Base-by-base conservation (phyloP, 2,113 vertebrate genomes). In the Anser brachyrhynchus region DNA sequence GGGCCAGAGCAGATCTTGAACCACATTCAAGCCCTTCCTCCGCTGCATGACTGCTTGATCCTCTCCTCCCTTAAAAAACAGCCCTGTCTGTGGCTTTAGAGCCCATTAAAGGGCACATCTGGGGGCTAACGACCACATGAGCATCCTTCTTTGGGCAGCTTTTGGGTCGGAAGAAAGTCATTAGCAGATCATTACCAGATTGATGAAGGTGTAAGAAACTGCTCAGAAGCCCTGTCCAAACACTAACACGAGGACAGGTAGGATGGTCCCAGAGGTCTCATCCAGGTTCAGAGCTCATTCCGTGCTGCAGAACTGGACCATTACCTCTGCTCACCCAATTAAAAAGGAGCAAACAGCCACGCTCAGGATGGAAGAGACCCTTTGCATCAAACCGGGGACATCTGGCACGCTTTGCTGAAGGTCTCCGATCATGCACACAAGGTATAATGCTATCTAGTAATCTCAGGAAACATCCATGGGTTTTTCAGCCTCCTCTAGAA, bases 401-500 rank as follows among this genome's bases (percentile, higher is more conserved):
- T 88, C 72, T 90, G 91, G 79, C 93, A 94, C 0, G 5, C 64
- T 95, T 55, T 44, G 49, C 81, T 54, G 73, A 87, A 89, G 78
- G 78, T 85, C 87, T 82, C 92, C 93, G 89, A 84, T 84, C 95
- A 83, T 49, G 41, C 71, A 70, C 82, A 73, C 90, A 93, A 95
- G 93, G 95, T 96, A 91, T 15, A 80, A 91, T 77, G 95, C 96
- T 96, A 93, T 97, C 95, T 91, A 97, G 94, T 97, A 97, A 97
- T 97, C 92, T 91, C 84, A 94, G 83, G 93, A 96, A 94, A 91
- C 91, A 95, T 93, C 90, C 92, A 92, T 6, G 77, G 71, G 69
- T 84, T 95, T 92, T 95, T 92, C 91, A 94, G 55, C 78, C 94
- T 91, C 86, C 81, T 88, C 91, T 94, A 93, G 86, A 96, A 96